Evolutionary conservation across 2,797 vertebrate species (phyloP).

Genomic region (Lemur catta): DNA sequence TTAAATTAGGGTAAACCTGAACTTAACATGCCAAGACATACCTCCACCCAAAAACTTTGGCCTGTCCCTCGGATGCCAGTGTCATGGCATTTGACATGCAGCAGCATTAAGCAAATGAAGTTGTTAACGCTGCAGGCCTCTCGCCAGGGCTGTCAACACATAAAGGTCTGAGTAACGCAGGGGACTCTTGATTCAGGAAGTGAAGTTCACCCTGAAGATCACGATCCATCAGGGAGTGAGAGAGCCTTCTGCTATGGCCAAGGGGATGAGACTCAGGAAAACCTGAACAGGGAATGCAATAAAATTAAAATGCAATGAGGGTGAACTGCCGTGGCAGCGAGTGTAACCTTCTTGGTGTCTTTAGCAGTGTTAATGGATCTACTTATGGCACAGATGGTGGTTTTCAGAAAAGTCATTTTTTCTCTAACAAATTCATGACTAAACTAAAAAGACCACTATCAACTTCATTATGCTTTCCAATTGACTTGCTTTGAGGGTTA

Average conservation of each 20-base stretch:
- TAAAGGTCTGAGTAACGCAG: constrained; percentile 27
- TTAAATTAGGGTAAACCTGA: background rate
- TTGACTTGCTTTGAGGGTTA: constrained; percentile 80
- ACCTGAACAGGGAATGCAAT: constrained; percentile 23
- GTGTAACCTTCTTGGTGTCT: constrained; percentile 73
- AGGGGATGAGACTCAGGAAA: constrained; percentile 37
- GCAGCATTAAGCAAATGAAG: constrained; percentile 39
- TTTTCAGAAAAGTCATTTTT: constrained; percentile 80
- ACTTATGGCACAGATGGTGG: constrained; percentile 75
- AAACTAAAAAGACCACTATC: constrained; percentile 79
- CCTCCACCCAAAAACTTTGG: background rate
- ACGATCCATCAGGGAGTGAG: constrained; percentile 29
- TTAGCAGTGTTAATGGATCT: constrained; percentile 74
- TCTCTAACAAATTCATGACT: constrained; percentile 80
- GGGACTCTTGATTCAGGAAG: constrained; percentile 58
- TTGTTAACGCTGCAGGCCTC: background rate
- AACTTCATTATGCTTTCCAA: constrained; percentile 81
- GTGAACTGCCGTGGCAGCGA: constrained; percentile 4
- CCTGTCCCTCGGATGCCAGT: background rate
- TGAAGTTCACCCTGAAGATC: constrained; percentile 59
- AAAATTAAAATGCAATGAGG: constrained; percentile 64
- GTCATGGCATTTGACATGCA: background rate
- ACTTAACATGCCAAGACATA: background rate
- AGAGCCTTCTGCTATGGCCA: constrained; percentile 45
- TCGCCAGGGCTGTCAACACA: constrained; percentile 37